phyloP scores from a whole-genome alignment of 2,888 invertebrate species.

The Arrhopalites spinosus region DNA sequence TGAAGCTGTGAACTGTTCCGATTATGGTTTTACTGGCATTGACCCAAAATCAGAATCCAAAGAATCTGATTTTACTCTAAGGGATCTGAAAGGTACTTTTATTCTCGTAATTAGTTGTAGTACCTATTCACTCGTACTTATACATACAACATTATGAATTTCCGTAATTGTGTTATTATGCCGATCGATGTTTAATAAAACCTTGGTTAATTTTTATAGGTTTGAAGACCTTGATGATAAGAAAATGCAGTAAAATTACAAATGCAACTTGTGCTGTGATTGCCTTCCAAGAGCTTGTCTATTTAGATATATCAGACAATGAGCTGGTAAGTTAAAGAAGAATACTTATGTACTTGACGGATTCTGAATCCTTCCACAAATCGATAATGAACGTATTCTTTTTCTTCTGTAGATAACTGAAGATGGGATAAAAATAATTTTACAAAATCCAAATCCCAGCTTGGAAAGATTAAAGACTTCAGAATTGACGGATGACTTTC shows the following conservation, averaged over 20 bases:
- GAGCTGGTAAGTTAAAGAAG: not conserved
- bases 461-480: conserved; percentile 1
- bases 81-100: not conserved
- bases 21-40: not conserved
- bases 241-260: not conserved
- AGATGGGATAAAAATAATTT: not conserved
- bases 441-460: not conserved
- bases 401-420: not conserved
- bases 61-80: not conserved
- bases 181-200: too few species aligned
- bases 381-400: not conserved
- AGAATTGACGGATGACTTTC: not conserved
- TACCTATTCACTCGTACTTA: not conserved
- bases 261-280: not conserved
- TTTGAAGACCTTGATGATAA: not conserved
- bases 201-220: too few species aligned
- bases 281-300: not conserved
- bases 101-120: not conserved
- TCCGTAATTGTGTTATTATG: not conserved
- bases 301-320: not conserved
- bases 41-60: not conserved
- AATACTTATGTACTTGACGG: too few species aligned
- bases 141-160: not conserved
- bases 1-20: not conserved
- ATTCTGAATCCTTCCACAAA: not conserved